A percentile compares a stretch with the other conserved stretches of the same genome.
These are phyloP conservation scores for Palythoa grandis DNA, from an alignment of 92 coral and sea anemone species.

Conservation along the genomic window DNA sequence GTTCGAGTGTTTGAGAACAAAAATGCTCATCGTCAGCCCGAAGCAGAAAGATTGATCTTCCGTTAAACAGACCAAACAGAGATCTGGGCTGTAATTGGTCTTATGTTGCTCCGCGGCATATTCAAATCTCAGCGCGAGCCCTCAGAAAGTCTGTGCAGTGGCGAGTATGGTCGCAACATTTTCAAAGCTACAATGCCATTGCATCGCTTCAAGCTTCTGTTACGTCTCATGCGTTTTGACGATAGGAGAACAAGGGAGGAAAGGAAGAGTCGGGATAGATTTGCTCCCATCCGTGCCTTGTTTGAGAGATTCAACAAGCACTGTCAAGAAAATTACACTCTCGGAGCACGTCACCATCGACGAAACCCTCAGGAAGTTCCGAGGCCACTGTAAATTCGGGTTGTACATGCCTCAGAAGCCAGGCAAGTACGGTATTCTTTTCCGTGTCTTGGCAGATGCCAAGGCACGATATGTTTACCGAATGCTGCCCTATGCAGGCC, in stretches of 20 bases:
- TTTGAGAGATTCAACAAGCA: too few species aligned
- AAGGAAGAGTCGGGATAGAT: neutral
- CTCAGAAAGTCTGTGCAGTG: neutral
- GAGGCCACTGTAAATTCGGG: conserved; percentile 39
- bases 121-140: conserved; percentile 1
- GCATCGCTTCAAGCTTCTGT: neutral
- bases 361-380: conserved; percentile 35
- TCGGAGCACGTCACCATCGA: conserved; percentile 1
- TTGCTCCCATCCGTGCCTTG: neutral
- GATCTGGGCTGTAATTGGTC: neutral
- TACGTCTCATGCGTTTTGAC: neutral
- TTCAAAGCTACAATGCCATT: neutral
- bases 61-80: neutral
- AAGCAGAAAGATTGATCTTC: neutral
- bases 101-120: neutral
- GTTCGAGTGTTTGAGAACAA: neutral
- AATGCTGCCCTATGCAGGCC: too few species aligned
- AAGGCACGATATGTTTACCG: too few species aligned
- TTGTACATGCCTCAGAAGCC: conserved; percentile 40
- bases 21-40: neutral
- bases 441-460: too few species aligned
- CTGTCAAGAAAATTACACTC: too few species aligned
- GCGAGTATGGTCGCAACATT: neutral
- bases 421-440: conserved; percentile 35
- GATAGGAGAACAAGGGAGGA: neutral